Conservation (phyloP, 2,113 vertebrate genomes). For the Halcyon senegalensis region DNA sequence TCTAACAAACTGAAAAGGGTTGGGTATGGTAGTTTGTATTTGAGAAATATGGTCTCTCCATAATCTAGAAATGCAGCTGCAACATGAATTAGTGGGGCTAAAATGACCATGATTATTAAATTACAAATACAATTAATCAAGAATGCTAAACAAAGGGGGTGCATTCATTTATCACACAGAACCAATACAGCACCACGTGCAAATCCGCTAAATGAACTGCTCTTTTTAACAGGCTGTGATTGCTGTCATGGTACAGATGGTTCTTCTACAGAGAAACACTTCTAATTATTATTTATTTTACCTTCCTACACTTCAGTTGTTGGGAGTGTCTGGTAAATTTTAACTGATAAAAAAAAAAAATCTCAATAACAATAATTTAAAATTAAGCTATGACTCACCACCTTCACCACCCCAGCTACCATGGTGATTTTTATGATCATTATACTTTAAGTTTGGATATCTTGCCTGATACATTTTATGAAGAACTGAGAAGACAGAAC, state of each 20-base stretch:
- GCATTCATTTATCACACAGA: background rate
- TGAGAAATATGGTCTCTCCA: background rate
- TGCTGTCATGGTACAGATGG: background rate
- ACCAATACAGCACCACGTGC: background rate
- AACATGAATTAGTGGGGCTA: background rate
- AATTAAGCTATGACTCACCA: background rate
- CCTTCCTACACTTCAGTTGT: background rate
- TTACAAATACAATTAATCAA: background rate
- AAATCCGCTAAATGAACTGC: background rate
- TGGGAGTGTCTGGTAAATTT: background rate
- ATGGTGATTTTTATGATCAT: background rate
- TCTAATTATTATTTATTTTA: conserved; percentile 14
- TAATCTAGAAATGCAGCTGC: conserved; percentile 36
- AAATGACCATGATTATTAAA: background rate
- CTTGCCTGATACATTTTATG: background rate
- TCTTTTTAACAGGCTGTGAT: background rate
- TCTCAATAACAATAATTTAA: background rate
- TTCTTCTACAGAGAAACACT: background rate
- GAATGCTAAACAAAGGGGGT: conserved; percentile 2
- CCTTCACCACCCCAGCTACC: background rate
- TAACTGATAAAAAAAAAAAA: background rate
- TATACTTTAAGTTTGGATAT: background rate
- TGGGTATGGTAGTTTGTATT: background rate
- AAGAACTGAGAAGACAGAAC: background rate
- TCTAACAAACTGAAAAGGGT: background rate